Base-by-base conservation (phyloP, 2,113 vertebrate species). In the Gallinago paraguaiae region DNA sequence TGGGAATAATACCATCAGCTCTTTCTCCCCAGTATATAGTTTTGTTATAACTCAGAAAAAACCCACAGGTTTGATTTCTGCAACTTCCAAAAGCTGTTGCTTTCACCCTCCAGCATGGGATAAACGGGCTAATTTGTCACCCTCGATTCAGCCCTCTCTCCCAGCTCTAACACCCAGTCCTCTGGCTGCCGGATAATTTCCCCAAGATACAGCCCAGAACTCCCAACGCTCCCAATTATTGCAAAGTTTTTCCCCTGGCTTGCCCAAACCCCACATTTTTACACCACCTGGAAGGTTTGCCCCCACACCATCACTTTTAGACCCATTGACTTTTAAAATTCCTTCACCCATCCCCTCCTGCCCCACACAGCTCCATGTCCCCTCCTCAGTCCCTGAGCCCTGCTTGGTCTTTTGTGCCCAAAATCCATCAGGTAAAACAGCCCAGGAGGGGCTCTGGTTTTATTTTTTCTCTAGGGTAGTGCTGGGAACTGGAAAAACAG, bases 401-500 rank as follows among this genome's bases (percentile, higher is more conserved):
- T 1, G 0, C 35, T n/a, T 31, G 24, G 13, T 50, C 51, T n/a
- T 61, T 27, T 37, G 1, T 28, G 4, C 41, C 57, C 50, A 33
- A 63, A 74, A 17, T 68, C 46, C 53, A 46, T 11, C 0, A 10
- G 59, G 41, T 27, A 64, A 69, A 90, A 59, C 0, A 2, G 37
- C 53, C 13, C 7, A 35, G 30, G 30, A 67, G 61, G 17, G 28
- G 48, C 23, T 85, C 67, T 35, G 13, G 35, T 33, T 35, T 41
- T 28, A 4, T 27, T 17, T 39, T 39, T 30, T 51, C 67, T 53
- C 61, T 14, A 68, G 70, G 35, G 69, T 72, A 51, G 37, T 51
- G 70, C 78, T 80, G 63, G 37, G 63, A 91, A 91, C 78, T 59
- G 67, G 84, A 88, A 94, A 82, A 96, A 7, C 71, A 51, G 53